A percentile compares a stretch with the other conserved stretches of the same genome.
Evolutionary conservation across 2,888 invertebrate genomes (phyloP).

Genomic region (Chloroclystis v-ata): DNA sequence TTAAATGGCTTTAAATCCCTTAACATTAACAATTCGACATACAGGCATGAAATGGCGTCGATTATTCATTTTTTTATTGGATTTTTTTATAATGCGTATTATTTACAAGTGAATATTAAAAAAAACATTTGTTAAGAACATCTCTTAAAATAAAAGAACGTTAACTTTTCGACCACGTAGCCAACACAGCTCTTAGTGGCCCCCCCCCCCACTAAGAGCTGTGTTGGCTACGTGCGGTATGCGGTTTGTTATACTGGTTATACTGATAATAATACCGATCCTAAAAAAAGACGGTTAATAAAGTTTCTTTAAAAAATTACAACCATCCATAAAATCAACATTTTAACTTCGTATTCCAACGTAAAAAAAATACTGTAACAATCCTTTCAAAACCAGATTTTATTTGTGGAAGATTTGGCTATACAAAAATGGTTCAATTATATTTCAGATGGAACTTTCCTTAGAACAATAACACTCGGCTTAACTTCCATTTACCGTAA

Average conservation of each 20-base stretch:
- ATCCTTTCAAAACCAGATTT: slow-evolving; percentile 9
- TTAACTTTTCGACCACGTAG: too few relatives aligned
- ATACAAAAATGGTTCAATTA: slow-evolving; percentile 7
- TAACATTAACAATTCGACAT: slow-evolving; percentile 9
- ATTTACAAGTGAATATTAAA: too few relatives aligned
- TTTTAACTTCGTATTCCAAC: background rate
- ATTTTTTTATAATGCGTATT: too few relatives aligned
- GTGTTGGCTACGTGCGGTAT: too few relatives aligned
- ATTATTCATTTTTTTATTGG: too few relatives aligned
- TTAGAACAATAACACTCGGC: slow-evolving; percentile 16
- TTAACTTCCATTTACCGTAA: slow-evolving; percentile 24
- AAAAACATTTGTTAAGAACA: too few relatives aligned
- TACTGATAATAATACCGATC: too few relatives aligned
- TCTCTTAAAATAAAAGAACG: too few relatives aligned
- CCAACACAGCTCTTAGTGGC: too few relatives aligned
- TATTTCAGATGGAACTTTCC: slow-evolving; percentile 13
- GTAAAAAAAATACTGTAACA: background rate
- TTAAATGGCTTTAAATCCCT: slow-evolving; percentile 18
- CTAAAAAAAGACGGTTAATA: too few relatives aligned
- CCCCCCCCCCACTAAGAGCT: too few relatives aligned
- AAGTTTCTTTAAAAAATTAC: background rate
- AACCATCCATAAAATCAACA: slow-evolving; percentile 2
- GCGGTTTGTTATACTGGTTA: too few relatives aligned
- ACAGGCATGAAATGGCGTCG: background rate
- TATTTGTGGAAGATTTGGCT: slow-evolving; percentile 4